These are phyloP conservation scores for Cheilosia scutellata DNA, from an alignment of 2,888 invertebrate genomes.

Conservation along the genomic window DNA sequence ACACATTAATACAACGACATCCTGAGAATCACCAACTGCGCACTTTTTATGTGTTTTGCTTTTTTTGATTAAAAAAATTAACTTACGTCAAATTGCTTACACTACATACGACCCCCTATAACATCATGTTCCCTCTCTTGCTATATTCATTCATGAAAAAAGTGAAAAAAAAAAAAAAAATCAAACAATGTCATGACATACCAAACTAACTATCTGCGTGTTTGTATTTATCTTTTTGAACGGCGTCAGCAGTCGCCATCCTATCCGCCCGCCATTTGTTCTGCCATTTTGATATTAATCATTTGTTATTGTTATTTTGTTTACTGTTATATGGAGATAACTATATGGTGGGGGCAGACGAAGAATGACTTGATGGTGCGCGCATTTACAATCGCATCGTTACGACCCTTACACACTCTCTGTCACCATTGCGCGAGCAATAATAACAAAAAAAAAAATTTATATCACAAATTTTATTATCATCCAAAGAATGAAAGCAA, in stretches of 20 bases:
- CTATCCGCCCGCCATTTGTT: constrained; percentile 53
- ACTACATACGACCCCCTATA: constrained; percentile 54
- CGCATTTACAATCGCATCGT: constrained; percentile 46
- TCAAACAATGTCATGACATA: not conserved
- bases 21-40: constrained; percentile 58
- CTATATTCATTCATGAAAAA: constrained; percentile 48
- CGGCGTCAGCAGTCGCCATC: constrained; percentile 40
- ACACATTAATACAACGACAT: constrained; percentile 31
- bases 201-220: constrained; percentile 13
- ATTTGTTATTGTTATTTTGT: constrained; percentile 62
- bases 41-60: constrained; percentile 26
- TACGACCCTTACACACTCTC: constrained; percentile 4
- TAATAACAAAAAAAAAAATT: not conserved
- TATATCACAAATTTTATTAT: constrained; percentile 7
- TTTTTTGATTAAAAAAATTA: constrained; percentile 46
- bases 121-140: constrained; percentile 41
- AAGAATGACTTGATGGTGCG: constrained; percentile 38
- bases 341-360: not conserved
- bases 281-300: constrained; percentile 62
- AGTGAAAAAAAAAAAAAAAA: constrained; percentile 20
- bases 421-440: not conserved
- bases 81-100: constrained; percentile 52
- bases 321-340: constrained; percentile 25
- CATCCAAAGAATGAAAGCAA: constrained; percentile 5
- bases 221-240: constrained; percentile 24